Conservation (phyloP, 2,113 vertebrate genomes). For the Microcebus griseorufus region DNA sequence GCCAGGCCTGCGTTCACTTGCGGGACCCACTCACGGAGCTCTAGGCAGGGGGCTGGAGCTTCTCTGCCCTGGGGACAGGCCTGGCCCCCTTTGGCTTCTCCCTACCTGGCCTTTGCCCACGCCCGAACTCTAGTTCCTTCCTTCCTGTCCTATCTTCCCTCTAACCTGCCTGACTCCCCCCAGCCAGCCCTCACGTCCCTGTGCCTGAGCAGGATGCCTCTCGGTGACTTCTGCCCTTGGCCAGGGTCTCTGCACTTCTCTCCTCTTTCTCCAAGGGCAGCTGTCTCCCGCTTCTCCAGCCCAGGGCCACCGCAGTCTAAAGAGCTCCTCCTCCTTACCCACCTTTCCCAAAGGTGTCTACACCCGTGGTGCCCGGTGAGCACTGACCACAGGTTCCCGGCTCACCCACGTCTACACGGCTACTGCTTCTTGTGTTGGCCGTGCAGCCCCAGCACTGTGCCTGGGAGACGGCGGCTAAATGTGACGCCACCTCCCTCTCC, state of each 20-base stretch:
- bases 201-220: rapidly evolving
- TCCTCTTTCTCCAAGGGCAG: neutral
- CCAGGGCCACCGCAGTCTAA: neutral
- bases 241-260: too few species aligned
- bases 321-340: neutral
- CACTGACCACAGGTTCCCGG: neutral
- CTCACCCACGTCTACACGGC: too few species aligned
- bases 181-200: neutral
- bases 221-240: neutral
- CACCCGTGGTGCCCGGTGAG: neutral
- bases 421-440: rapidly evolving
- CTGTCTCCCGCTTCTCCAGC: neutral
- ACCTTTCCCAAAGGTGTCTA: rapidly evolving
- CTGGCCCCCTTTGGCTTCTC: neutral
- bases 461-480: neutral
- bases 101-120: neutral
- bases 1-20: neutral
- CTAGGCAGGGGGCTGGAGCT: neutral
- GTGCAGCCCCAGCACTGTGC: too few species aligned
- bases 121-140: neutral
- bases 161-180: neutral
- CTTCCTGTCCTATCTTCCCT: neutral
- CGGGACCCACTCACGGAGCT: neutral
- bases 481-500: neutral
- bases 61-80: neutral